Evolutionary conservation across 1,140 invertebrate species (phyloP), one percentile per base, ranked within the genome.

Genomic region (Scaptomyza hsui): DNA sequence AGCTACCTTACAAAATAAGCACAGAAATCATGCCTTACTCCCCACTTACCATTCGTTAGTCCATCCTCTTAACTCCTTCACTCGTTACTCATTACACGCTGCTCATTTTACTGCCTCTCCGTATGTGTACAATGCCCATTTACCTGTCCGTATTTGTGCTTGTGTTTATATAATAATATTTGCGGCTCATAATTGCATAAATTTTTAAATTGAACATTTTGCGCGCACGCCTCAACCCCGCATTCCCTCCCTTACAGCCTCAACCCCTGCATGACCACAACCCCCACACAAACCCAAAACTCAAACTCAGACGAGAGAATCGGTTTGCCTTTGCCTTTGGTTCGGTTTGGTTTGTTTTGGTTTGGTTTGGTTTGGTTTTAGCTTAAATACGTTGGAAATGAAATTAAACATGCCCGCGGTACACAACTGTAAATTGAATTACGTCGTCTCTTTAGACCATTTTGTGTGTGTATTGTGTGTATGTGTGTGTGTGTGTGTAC

Each of bases 161-260:
- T 41, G 51, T 88, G 82, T 86, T 86, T 81, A 88, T 76, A 78
- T 88, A 88, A 86, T 86, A 86, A 86, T 86, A 86, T 86, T 86
- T 88, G 82, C 82, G 75, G 82, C 82, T 78, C 82, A 88, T 88
- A 88, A 88, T 88, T 88, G 83, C 82, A 88, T 88, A 89, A 88
- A 88, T 88, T 88, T 88, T 88, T 88, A 89, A 88, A 79, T 42
- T 68, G 82, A 81, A 72, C 82, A 76, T 81, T 81, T 69, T 75
- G 59, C 65, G 55, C 35, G 62, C 60, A 19, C 21, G 26, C 15
- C 67, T 29, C 57, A 5, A 12, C 12, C 32, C 12, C 62, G n/a
- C n/a, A n/a, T n/a, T n/a, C 55, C 59, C 56, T 3, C 62, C n/a
- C n/a, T n/a, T n/a, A 39, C 49, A 35, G 47, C 35, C 45, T 47